Percentiles rank a stretch among this genome's conserved stretches.
Evolutionary conservation across 2,888 invertebrate species (phyloP).

Genomic region (Papilio elwesi): DNA sequence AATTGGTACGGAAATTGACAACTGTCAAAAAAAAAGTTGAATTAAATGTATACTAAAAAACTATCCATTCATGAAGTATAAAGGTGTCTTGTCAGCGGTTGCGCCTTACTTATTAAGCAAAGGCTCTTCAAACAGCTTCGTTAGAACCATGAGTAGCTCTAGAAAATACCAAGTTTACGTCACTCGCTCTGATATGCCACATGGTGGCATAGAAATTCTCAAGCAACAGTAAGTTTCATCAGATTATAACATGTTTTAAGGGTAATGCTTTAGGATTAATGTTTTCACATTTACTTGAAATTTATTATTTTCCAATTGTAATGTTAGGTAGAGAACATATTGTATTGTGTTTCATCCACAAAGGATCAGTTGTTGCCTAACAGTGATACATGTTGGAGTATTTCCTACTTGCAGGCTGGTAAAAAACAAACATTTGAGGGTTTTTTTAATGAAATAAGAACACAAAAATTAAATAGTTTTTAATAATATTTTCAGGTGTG

Average conservation of each 20-base stretch:
- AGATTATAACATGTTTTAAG: neutral
- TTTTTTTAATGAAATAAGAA: too few relatives aligned
- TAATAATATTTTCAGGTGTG: slow-evolving; percentile 61
- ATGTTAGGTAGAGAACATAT: neutral
- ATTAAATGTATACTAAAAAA: slow-evolving; percentile 41
- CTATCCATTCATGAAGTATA: slow-evolving; percentile 63
- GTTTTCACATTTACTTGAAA: neutral
- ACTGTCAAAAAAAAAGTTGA: slow-evolving; percentile 45
- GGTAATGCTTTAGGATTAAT: neutral
- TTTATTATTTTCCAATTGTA: neutral
- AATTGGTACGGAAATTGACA: slow-evolving; percentile 51
- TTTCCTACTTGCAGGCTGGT: too few relatives aligned
- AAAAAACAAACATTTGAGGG: too few relatives aligned
- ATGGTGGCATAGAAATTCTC: slow-evolving; percentile 84
- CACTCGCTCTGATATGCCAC: slow-evolving; percentile 86
- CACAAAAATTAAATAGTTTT: neutral
- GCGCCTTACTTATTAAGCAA: slow-evolving; percentile 52
- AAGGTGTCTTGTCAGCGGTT: slow-evolving; percentile 49
- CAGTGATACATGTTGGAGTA: too few relatives aligned
- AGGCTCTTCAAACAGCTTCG: slow-evolving; percentile 45
- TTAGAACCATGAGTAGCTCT: slow-evolving; percentile 65
- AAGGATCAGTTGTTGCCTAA: too few relatives aligned
- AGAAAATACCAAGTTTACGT: slow-evolving; percentile 84
- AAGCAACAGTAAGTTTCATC: slow-evolving; percentile 83
- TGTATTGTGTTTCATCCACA: too few relatives aligned